phyloP scores from a whole-genome alignment of 2,797 vertebrate genomes.

The Macropus fuliginosus region DNA sequence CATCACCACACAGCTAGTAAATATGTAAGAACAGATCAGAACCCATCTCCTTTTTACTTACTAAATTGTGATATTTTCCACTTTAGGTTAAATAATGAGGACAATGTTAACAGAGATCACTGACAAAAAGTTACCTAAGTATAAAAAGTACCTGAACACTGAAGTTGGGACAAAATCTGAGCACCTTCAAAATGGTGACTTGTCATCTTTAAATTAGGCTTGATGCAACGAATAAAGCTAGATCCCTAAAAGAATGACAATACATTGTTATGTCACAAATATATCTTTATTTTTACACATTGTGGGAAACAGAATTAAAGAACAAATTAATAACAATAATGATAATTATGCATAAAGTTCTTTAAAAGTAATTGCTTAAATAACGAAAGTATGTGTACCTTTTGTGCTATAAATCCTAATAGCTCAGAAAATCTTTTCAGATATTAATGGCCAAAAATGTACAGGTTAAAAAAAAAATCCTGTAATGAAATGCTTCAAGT shows the following conservation, averaged over 20 bases:
- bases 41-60: not conserved
- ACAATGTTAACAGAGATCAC: not conserved
- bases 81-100: not conserved
- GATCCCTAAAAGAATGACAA: slow-evolving; percentile 90
- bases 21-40: not conserved
- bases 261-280: slow-evolving; percentile 49
- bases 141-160: slow-evolving; percentile 92
- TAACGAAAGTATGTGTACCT: not conserved
- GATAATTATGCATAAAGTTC: not conserved
- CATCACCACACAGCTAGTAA: not conserved
- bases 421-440: not conserved
- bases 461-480: slow-evolving; percentile 12
- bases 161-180: slow-evolving; percentile 98
- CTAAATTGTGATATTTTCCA: not conserved
- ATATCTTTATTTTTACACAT: slow-evolving; percentile 36
- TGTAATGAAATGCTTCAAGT: slow-evolving; percentile 15
- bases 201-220: slow-evolving; percentile 98
- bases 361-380: slow-evolving; percentile 43
- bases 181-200: slow-evolving; percentile 96
- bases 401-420: not conserved
- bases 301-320: not conserved
- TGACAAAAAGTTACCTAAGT: not conserved
- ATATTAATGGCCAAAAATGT: not conserved
- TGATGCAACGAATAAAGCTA: slow-evolving; percentile 97
- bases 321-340: not conserved